Conservation (phyloP, 1,140 invertebrate species). For the Cheumatopsyche charites region DNA sequence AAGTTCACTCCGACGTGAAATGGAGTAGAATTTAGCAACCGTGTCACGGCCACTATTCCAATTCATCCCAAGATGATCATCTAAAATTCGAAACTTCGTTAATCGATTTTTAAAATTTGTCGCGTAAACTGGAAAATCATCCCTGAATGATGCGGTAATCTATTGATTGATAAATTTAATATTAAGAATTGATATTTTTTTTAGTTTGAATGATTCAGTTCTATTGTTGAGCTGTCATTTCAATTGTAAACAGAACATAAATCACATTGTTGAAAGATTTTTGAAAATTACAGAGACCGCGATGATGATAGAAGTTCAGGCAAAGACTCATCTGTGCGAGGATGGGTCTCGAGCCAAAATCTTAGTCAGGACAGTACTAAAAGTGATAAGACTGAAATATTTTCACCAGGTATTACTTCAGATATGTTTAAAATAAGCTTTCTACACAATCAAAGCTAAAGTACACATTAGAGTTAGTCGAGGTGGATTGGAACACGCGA, state of each 20-base stretch:
- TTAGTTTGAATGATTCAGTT: no score
- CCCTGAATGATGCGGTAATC: no score
- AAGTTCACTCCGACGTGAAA: conserved; percentile 18
- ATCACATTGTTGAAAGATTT: not conserved
- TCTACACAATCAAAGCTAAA: no score
- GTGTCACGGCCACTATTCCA: not conserved
- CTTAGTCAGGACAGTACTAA: conserved; percentile 45
- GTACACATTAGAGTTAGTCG: no score
- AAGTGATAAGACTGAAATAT: conserved; percentile 56
- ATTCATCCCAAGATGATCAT: not conserved
- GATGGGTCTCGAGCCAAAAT: conserved; percentile 47
- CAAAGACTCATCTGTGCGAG: conserved; percentile 45
- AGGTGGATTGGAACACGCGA: no score
- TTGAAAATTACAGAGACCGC: conserved; percentile 38
- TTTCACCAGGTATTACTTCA: conserved; percentile 54
- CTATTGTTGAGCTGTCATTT: no score
- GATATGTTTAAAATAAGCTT: not conserved
- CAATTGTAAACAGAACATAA: no score
- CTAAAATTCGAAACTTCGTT: no score
- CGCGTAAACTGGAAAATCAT: no score
- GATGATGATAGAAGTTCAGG: conserved; percentile 50
- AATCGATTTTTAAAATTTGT: no score
- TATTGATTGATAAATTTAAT: no score
- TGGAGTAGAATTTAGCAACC: not conserved
- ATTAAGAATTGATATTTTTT: no score